Percentiles rank a stretch among this genome's conserved stretches.
phyloP scores from a whole-genome alignment of 1,140 invertebrate genomes.

The Lasioglossum albipes region DNA sequence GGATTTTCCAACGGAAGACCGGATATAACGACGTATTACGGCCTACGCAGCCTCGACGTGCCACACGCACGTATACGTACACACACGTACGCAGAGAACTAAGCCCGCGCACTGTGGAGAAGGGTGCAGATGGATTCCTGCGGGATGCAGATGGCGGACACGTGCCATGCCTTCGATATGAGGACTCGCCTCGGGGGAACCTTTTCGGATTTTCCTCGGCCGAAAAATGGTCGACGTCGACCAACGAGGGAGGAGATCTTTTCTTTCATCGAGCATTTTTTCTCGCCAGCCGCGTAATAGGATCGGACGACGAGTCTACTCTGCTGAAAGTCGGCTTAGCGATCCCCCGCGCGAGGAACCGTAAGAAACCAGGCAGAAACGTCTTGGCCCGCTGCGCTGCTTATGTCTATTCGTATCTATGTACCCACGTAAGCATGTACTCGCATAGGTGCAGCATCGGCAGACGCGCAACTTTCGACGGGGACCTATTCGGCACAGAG shows the following conservation, averaged over 20 bases:
- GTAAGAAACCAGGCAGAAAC: not conserved
- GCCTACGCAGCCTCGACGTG: conserved; percentile 24
- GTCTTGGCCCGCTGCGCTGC: no score
- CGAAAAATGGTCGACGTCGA: not conserved
- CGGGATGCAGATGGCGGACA: conserved; percentile 58
- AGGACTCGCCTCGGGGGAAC: conserved; percentile 4
- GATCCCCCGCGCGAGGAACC: not conserved
- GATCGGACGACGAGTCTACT: conserved; percentile 23
- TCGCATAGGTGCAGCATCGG: no score
- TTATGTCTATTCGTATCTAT: no score
- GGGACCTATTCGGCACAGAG: not conserved
- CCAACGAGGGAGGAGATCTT: conserved; percentile 1
- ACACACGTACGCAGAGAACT: no score
- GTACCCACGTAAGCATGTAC: no score
- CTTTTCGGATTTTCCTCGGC: not conserved
- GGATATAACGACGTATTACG: conserved; percentile 57
- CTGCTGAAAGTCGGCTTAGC: not conserved
- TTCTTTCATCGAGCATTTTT: conserved; percentile 25
- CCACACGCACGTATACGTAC: no score
- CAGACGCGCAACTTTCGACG: not conserved
- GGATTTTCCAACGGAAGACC: conserved; percentile 39
- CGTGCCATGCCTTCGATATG: conserved; percentile 45
- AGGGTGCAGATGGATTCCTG: conserved; percentile 8
- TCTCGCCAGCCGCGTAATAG: conserved; percentile 9
- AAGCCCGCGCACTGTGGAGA: no score